Base-by-base conservation (phyloP, 2,113 vertebrate species). In the Mohoua ochrocephala region DNA sequence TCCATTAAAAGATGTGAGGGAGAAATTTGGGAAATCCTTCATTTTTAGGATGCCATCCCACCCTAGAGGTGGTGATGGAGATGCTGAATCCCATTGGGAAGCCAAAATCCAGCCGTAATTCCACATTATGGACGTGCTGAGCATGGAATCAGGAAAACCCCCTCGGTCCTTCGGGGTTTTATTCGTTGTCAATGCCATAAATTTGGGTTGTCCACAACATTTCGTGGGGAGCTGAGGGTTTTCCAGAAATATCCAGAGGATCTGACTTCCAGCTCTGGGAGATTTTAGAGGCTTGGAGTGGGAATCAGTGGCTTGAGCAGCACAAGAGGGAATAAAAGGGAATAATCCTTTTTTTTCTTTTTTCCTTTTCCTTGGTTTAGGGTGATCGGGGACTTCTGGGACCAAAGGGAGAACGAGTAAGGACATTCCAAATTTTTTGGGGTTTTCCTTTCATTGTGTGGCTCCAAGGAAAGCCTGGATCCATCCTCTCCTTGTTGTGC, bases 331-430 rank as follows among this genome's bases (percentile, higher is more conserved):
- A 73, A 65, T 19, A 12, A 70, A 90, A 63, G 11, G 53, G 73
- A 82, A 65, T 28, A 31, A 31, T 41, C 87, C 27, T 35, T 23
- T 5, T 15, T 11, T 59, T 37, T 60, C 74, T 52, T 26, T 15
- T 53, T 20, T 23, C 10, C n/a, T 27, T 74, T 84, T 79, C 31
- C 26, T 11, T 12, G 10, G 1, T 64, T 91, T 96, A 99, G 99
- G 99, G 99, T 27, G 98, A 98, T 39, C 97, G 81, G 10, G 99
- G 99, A 15, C 50, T 98, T 85, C 70, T 94, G 87, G 99, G 99
- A 91, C 64, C 97, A 81, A 98, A 97, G 94, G 99, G 99, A 96
- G 99, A 99, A 69, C 98, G 98, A 95, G 99, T 99, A 98, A 95
- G 97, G 18, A 37, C 10, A 33, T 76, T n/a, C 13, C 56, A 45